These are phyloP conservation scores for Cochlearius cochlearius DNA, from an alignment of 2,113 vertebrate genomes.

Conservation along the genomic window DNA sequence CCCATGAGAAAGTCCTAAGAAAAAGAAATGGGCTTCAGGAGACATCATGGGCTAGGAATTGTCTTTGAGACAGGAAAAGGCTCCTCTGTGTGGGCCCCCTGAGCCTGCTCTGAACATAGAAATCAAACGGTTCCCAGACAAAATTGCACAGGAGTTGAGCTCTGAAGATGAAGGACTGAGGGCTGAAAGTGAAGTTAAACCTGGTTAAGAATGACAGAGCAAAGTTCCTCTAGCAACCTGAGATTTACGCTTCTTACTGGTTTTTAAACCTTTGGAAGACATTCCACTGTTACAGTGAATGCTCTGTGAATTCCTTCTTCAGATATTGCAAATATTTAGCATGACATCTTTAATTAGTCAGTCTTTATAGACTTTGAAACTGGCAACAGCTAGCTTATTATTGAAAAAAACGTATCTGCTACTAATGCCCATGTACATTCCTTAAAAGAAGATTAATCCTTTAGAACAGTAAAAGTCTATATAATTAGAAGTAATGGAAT, in stretches of 20 bases:
- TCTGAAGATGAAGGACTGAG: background rate
- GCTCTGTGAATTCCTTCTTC: background rate
- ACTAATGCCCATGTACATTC: background rate
- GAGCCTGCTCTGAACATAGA: background rate
- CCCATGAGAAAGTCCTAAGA: background rate
- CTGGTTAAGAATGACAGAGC: background rate
- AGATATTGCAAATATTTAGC: background rate
- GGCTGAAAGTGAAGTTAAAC: background rate
- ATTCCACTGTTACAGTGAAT: background rate
- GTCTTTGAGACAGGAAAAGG: background rate
- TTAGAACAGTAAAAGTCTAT: background rate
- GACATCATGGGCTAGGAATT: background rate
- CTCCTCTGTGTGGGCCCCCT: fast-evolving
- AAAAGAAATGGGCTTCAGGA: background rate
- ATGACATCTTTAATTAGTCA: background rate
- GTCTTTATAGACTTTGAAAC: background rate
- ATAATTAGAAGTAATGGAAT: slow-evolving; percentile 15
- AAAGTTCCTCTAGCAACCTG: background rate
- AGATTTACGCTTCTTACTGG: background rate
- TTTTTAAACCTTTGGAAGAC: background rate
- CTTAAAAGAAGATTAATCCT: slow-evolving; percentile 21
- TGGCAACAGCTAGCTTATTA: background rate
- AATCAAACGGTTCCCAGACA: background rate
- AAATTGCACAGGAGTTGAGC: background rate
- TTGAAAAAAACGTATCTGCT: background rate